Conservation (phyloP, 2,113 vertebrate genomes). For the Euleptes europaea region DNA sequence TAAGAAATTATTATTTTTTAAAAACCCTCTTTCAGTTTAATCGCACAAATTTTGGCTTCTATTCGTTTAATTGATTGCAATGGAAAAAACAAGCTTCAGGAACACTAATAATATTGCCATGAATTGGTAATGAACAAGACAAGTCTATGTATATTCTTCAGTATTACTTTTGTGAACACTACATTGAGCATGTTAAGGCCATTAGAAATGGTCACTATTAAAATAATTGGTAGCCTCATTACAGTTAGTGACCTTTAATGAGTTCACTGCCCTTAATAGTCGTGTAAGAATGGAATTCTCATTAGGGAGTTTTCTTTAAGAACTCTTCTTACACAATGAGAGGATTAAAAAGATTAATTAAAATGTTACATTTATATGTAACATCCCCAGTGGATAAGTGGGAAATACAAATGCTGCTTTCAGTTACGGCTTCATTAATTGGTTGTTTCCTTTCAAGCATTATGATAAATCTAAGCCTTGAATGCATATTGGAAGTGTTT, state of each 20-base stretch:
- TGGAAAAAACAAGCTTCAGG: background rate
- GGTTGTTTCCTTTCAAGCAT: background rate
- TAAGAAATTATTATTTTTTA: background rate
- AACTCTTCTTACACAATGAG: background rate
- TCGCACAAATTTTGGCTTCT: background rate
- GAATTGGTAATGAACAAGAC: background rate
- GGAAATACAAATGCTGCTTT: background rate
- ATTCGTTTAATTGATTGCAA: background rate
- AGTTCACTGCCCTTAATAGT: background rate
- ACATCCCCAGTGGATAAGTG: background rate
- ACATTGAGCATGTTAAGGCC: background rate
- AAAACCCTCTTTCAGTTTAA: background rate
- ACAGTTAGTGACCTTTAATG: background rate
- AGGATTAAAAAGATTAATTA: background rate
- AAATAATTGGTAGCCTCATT: background rate
- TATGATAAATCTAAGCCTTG: background rate
- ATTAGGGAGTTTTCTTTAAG: background rate
- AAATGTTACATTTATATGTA: background rate
- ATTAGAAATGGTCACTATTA: slow-evolving; percentile 1
- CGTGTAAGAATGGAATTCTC: background rate
- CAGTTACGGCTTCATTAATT: background rate
- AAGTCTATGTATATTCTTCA: background rate
- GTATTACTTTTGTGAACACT: background rate
- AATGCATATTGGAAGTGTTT: background rate
- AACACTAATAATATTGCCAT: background rate